phyloP scores from a whole-genome alignment of 2,113 vertebrate genomes.

The Crotalus helleri region DNA sequence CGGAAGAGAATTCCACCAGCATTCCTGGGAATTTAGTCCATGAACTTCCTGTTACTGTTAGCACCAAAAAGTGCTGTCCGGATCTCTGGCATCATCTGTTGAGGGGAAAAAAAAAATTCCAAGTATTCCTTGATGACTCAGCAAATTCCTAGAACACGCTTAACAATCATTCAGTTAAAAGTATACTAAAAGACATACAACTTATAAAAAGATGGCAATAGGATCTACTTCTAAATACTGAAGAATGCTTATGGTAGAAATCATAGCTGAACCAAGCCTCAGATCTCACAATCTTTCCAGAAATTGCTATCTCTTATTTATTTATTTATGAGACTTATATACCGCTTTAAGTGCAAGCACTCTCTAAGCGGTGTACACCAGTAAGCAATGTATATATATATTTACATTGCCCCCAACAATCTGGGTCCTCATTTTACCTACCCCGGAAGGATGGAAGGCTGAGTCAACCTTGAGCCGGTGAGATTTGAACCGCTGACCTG shows the following conservation, averaged over 20 bases:
- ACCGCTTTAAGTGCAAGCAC: no score
- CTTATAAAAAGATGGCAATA: background rate
- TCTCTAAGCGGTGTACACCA: no score
- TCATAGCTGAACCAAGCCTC: background rate
- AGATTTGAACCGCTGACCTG: no score
- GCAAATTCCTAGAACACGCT: background rate
- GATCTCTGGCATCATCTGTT: conserved; percentile 97
- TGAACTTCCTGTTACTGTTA: conserved; percentile 91
- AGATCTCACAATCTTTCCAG: background rate
- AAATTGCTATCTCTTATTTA: background rate
- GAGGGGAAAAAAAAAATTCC: conserved; percentile 25
- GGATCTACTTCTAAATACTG: background rate
- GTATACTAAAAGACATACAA: background rate
- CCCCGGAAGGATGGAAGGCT: no score
- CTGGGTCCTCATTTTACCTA: no score
- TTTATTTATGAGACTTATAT: no score
- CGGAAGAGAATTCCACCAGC: conserved; percentile 49
- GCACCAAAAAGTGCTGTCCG: conserved; percentile 86
- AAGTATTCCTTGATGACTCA: background rate
- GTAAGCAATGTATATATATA: no score
- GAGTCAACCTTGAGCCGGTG: no score
- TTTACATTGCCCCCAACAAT: no score
- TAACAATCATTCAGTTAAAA: background rate
- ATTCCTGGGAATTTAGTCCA: conserved; percentile 76
- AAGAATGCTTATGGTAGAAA: background rate